Conservation (phyloP, 2,113 vertebrate species). For the Synodontis membranacea region DNA sequence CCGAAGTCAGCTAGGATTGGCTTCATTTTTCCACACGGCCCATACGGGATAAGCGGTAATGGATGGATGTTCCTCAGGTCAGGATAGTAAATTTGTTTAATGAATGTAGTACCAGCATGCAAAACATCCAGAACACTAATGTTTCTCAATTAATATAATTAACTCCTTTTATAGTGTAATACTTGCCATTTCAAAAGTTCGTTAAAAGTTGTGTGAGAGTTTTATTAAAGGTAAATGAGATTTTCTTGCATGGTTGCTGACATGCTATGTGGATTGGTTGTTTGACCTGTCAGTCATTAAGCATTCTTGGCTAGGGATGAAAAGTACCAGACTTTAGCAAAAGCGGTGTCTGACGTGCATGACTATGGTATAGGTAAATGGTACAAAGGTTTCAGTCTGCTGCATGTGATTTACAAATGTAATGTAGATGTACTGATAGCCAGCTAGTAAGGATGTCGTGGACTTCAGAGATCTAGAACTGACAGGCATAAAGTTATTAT, state of each 20-base stretch:
- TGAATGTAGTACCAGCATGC: neutral
- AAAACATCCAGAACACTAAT: neutral
- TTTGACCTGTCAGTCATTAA: neutral
- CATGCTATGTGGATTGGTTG: neutral
- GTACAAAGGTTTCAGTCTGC: neutral
- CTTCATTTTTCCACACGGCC: too few species aligned
- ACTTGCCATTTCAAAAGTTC: neutral
- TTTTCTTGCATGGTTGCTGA: neutral
- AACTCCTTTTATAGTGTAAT: neutral
- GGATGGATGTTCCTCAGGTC: neutral
- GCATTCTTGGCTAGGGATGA: neutral
- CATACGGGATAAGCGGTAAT: too few species aligned
- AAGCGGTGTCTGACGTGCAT: neutral
- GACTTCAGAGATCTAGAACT: neutral
- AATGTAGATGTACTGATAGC: neutral
- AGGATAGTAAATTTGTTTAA: neutral
- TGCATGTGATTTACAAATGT: neutral
- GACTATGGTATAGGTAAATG: neutral
- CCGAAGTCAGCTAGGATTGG: too few species aligned
- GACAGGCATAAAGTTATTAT: slow-evolving; percentile 5
- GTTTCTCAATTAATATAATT: neutral
- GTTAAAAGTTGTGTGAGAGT: neutral
- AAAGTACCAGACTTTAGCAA: neutral
- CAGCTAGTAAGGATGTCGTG: neutral
- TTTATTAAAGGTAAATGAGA: neutral